phyloP scores from a whole-genome alignment of 2,113 vertebrate species.

The Pedionomus torquatus region DNA sequence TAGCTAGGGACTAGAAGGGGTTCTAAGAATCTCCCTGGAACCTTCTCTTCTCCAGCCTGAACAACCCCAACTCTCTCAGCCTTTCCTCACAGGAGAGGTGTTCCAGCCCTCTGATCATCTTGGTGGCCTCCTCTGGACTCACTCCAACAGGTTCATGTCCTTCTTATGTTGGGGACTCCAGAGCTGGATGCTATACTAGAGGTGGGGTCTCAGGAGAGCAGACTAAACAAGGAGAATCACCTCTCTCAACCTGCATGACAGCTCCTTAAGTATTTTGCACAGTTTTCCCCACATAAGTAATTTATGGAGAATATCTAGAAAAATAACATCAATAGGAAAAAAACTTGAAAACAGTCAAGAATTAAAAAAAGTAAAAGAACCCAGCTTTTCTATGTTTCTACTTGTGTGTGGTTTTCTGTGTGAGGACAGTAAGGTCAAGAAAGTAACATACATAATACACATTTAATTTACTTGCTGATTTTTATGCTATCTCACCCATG shows the following conservation, averaged over 20 bases:
- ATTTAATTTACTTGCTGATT: background rate
- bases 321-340: background rate
- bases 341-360: background rate
- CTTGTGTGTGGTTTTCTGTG: background rate
- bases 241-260: background rate
- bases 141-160: background rate
- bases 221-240: background rate
- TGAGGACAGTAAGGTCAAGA: background rate
- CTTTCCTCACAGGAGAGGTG: background rate
- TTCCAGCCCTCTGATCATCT: background rate
- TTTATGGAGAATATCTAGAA: background rate
- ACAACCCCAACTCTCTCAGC: background rate
- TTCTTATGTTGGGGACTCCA: background rate
- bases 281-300: background rate
- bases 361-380: background rate
- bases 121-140: background rate
- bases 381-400: background rate
- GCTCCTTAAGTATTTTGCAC: background rate
- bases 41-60: background rate
- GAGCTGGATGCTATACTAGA: background rate
- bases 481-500: background rate
- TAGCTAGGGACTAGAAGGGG: background rate
- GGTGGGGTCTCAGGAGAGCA: background rate
- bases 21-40: background rate
- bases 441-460: background rate